Conservation (phyloP, 2,888 invertebrate genomes). For the Elaeidobius kamerunicus region DNA sequence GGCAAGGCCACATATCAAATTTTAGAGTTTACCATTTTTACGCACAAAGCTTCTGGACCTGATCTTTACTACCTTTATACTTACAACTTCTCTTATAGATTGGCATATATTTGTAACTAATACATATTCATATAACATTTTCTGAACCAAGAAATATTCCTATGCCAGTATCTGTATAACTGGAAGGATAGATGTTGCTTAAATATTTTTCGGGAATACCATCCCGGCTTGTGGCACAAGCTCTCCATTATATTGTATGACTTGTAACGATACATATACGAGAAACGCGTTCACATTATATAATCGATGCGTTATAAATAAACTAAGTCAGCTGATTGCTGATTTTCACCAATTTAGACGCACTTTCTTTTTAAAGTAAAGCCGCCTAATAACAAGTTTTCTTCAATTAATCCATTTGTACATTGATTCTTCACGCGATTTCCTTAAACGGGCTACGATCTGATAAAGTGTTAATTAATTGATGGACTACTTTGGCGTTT, state of each 20-base stretch:
- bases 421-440: not conserved
- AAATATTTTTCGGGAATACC: constrained; percentile 9
- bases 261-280: constrained; percentile 11
- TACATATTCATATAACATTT: too few species aligned
- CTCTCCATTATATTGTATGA: constrained; percentile 15
- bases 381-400: constrained; percentile 12
- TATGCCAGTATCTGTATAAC: too few species aligned
- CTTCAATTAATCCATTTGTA: constrained; percentile 5
- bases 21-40: too few species aligned
- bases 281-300: constrained; percentile 18
- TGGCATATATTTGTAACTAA: not conserved
- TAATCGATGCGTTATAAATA: constrained; percentile 17
- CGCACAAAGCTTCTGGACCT: too few species aligned
- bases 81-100: not conserved
- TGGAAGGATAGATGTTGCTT: too few species aligned
- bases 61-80: too few species aligned
- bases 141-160: too few species aligned
- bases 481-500: too few species aligned
- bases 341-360: constrained; percentile 19
- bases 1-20: too few species aligned
- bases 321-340: constrained; percentile 18
- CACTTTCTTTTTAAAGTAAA: constrained; percentile 18
- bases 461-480: too few species aligned
- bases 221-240: constrained; percentile 13
- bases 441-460: not conserved